Base-by-base conservation (phyloP, 2,797 vertebrate genomes). In the Psittacula echo region DNA sequence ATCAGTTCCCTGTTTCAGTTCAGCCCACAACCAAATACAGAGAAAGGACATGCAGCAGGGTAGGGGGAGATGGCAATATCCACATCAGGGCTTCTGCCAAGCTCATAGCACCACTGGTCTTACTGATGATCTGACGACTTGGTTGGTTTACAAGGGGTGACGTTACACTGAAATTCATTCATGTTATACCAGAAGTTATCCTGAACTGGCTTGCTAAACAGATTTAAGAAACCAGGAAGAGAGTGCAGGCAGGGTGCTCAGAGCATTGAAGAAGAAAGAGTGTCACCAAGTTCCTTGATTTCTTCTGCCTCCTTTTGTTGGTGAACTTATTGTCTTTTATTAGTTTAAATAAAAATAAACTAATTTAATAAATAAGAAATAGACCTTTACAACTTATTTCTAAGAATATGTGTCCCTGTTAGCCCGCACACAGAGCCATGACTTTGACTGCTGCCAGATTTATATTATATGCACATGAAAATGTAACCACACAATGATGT, bases 371-470 rank as follows among this genome's bases (percentile, higher is more conserved):
- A 68, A 83, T 74, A 85, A 76, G 50, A 91, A 64, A 77, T 61
- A 74, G 47, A 54, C 15, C 15, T 71, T 72, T 62, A 30, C 3
- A 3, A 81, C 79, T 89, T 2, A 34, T 79, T 92, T 77, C 42
- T 45, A 84, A 53, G 45, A 64, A 32, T 65, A 19, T 21, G 17
- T 79, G 34, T 48, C 86, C 47, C 61, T 72, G n/a, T 86, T 87
- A 39, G 54, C 50, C 41, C 1, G 2, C 58, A 65, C 23, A 32
- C 30, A 62, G 17, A 85, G 61, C 68, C 58, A 56, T 2, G 11
- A 54, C 74, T 85, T 89, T 92, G 81, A 83, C 37, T 89, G 77
- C 58, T 93, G 64, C 62, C 73, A 87, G 70, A 71, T 92, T 92
- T 94, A 27, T 71, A 70, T 70, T 85, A 72, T 50, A 58, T 39